A percentile compares a stretch with the other conserved stretches of the same genome.
Evolutionary conservation across 2,888 invertebrate species (phyloP).

Genomic region (Anaspis maculata): DNA sequence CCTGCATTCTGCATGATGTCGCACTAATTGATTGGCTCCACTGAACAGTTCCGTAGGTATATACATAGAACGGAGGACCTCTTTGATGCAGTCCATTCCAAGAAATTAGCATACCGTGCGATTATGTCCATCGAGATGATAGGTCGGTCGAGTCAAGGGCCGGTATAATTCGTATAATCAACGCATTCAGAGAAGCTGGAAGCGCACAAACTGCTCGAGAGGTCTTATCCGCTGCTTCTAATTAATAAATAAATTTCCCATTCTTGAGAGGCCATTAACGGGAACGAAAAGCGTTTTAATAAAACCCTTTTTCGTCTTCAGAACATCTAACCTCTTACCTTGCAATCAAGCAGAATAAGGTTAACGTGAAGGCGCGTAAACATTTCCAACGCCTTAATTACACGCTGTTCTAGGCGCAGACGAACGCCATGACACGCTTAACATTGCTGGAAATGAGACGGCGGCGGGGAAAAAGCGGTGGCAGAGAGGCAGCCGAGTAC

Average conservation of each 20-base stretch:
- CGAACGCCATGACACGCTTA: constrained; percentile 11
- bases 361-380: constrained; percentile 34
- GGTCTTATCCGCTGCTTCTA: constrained; percentile 20
- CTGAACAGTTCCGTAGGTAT: too few relatives aligned
- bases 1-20: too few relatives aligned
- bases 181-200: constrained; percentile 18
- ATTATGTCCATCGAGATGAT: too few relatives aligned
- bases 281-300: constrained; percentile 30
- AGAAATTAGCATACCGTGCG: not conserved
- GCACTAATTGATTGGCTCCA: too few relatives aligned
- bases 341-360: constrained; percentile 33
- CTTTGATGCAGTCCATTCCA: not conserved
- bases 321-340: constrained; percentile 23
- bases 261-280: constrained; percentile 24
- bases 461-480: not conserved
- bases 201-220: constrained; percentile 14
- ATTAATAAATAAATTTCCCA: constrained; percentile 27
- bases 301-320: constrained; percentile 27
- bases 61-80: constrained; percentile 2
- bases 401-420: constrained; percentile 22
- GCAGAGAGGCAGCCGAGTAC: too few relatives aligned
- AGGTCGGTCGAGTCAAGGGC: not conserved
- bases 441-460: not conserved
- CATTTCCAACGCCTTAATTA: constrained; percentile 36
- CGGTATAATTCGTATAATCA: constrained; percentile 20